Evolutionary conservation across 2,888 invertebrate species (phyloP), one percentile per base, ranked within the genome.

Genomic region (Malthinus flaveolus): DNA sequence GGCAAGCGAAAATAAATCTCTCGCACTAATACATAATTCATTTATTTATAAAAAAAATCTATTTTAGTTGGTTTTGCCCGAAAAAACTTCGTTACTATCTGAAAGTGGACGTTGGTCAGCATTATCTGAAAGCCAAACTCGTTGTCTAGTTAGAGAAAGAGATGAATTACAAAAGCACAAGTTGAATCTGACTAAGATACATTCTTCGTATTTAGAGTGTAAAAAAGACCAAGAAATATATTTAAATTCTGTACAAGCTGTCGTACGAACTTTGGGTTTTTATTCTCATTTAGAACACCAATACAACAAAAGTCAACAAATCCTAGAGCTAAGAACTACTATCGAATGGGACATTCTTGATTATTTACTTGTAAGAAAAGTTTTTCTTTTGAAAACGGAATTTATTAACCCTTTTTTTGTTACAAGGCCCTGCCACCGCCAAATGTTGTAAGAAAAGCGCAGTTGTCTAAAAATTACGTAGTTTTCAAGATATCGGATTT

Each of bases 331-430:
- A 8, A 45, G 61, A 47, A 60, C 62, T 23, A 61, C 57, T 13
- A 67, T 69, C 5, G 69, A 68, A 52, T 68, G 65, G 55, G 65
- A 68, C 15, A 59, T 68, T 23, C 59, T 71, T n/a, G 54, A 64
- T n/a, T 33, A 48, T 42, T 51, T 69, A 9, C 62, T 62, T 12
- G 67, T 69, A 61, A 60, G 63, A 36, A 33, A 32, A 1, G 31
- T 12, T 34, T 23, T 36, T 31, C 6, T 12, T 23, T 53, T 48
- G 10, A n/a, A 12, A 42, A 15, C 42, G 8, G n/a, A 44, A 56
- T 12, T 49, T 48, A 10, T 11, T 9, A 11, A 36, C 8, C n/a
- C n/a, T 44, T 36, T 56, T 58, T 37, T 11, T 23, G 23, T 23
- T 5, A 23, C 23, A 3, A 67, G 66, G 23, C 35, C 3, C 46